These are phyloP conservation scores for Delia radicum DNA, from an alignment of 1,140 invertebrate species.

Conservation along the genomic window DNA sequence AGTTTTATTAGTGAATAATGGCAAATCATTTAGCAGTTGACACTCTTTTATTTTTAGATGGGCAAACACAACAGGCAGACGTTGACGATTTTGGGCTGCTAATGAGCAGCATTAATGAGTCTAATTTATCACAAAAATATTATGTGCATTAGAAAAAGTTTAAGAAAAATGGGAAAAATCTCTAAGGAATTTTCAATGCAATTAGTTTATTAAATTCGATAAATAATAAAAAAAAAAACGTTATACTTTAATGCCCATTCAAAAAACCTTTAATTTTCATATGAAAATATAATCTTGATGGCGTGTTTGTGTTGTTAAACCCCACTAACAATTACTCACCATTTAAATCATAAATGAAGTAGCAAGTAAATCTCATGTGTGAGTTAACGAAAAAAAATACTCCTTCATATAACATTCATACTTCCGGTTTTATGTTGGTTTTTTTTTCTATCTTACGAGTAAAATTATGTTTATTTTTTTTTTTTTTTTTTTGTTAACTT, in stretches of 20 bases:
- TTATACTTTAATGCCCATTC: background rate
- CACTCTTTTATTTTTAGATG: constrained; percentile 28
- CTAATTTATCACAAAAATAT: constrained; percentile 35
- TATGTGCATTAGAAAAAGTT: background rate
- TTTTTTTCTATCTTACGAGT: no score
- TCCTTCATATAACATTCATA: background rate
- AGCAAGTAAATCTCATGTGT: background rate
- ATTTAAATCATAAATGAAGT: constrained; percentile 10
- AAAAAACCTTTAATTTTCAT: no score
- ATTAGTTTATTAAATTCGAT: constrained; percentile 19
- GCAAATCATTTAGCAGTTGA: constrained; percentile 54
- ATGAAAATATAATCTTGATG: no score
- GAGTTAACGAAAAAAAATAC: background rate
- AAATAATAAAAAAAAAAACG: background rate
- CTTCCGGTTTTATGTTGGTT: constrained; percentile 5
- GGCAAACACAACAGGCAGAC: background rate
- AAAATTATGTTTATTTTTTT: background rate
- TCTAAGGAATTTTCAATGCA: background rate
- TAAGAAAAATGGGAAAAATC: constrained; percentile 7
- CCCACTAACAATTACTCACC: background rate
- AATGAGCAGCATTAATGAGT: constrained; percentile 53
- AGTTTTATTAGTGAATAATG: constrained; percentile 56
- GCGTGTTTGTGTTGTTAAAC: no score
- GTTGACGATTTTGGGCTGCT: constrained; percentile 34
- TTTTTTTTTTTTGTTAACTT: background rate